Evolutionary conservation across 2,888 invertebrate genomes (phyloP).

Genomic region (Xestia xanthographa): DNA sequence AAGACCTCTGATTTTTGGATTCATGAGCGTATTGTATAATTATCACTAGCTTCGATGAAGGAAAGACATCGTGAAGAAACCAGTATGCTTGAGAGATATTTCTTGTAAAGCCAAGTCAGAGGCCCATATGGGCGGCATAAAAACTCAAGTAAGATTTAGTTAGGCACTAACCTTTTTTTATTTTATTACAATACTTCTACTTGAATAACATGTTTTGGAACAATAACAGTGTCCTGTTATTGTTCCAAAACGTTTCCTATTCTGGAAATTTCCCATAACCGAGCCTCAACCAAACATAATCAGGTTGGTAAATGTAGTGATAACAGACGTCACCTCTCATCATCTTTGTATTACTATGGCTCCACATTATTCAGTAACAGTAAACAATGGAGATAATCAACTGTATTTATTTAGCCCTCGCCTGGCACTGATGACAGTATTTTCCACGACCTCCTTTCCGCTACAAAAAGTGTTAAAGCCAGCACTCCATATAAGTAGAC

Average conservation of each 20-base stretch:
- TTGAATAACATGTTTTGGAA: background rate
- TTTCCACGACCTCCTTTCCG: constrained; percentile 25
- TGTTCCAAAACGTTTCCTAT: background rate
- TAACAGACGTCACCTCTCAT: constrained; percentile 27
- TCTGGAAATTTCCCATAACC: constrained; percentile 4
- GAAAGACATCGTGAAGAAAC: no score
- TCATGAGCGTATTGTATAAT: no score
- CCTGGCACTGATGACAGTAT: constrained; percentile 3
- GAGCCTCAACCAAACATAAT: constrained; percentile 4
- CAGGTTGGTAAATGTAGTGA: constrained; percentile 13
- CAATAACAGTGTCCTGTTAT: no score
- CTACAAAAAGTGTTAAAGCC: constrained; percentile 12
- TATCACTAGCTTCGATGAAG: no score
- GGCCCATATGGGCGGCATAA: no score
- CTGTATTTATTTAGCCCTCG: constrained; percentile 18
- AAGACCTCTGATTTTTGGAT: no score
- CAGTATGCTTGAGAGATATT: no score
- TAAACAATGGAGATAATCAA: constrained; percentile 29
- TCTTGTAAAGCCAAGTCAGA: no score
- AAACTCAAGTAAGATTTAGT: no score
- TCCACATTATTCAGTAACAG: constrained; percentile 23
- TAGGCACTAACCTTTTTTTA: no score
- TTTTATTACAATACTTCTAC: no score
- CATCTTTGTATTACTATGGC: constrained; percentile 25
- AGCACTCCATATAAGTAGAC: background rate